Evolutionary conservation across 1,140 invertebrate genomes (phyloP).

Genomic region (Aphelenchoides avenae): DNA sequence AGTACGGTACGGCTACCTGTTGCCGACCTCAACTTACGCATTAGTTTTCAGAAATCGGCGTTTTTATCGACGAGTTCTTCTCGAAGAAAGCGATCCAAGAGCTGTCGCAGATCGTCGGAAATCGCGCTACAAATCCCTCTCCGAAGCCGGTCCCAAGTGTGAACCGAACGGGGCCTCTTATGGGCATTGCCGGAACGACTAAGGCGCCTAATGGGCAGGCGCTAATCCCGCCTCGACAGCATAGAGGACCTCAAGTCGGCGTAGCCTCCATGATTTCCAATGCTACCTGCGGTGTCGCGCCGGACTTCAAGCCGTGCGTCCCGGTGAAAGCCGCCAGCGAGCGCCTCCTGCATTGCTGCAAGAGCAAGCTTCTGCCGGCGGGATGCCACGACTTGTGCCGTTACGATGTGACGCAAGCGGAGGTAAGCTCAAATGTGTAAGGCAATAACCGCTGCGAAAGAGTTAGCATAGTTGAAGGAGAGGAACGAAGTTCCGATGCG

Average conservation of each 20-base stretch:
- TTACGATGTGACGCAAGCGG: slow-evolving; percentile 41
- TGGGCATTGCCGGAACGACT: slow-evolving; percentile 1
- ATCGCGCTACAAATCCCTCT: slow-evolving; percentile 5
- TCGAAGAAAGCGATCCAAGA: slow-evolving; percentile 31
- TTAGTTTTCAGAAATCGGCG: slow-evolving; percentile 29
- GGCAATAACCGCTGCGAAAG: no score
- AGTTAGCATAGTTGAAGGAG: no score
- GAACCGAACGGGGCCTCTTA: not conserved
- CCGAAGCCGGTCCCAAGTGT: not conserved
- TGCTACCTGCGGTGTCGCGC: slow-evolving; percentile 37
- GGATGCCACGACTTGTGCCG: slow-evolving; percentile 37
- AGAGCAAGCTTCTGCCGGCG: slow-evolving; percentile 32
- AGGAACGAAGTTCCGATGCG: no score
- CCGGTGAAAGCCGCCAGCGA: slow-evolving; percentile 25
- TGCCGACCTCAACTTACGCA: no score
- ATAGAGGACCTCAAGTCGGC: not conserved
- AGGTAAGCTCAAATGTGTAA: slow-evolving; percentile 14
- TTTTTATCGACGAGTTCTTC: slow-evolving; percentile 31
- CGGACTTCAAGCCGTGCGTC: slow-evolving; percentile 39
- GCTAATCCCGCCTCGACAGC: not conserved
- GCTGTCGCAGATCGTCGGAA: slow-evolving; percentile 24
- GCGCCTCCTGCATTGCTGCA: slow-evolving; percentile 30
- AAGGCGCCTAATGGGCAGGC: not conserved
- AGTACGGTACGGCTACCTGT: no score
- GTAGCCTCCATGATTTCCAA: no score